Evolutionary conservation across 2,888 invertebrate species (phyloP).

Genomic region (Epinotia ramella): DNA sequence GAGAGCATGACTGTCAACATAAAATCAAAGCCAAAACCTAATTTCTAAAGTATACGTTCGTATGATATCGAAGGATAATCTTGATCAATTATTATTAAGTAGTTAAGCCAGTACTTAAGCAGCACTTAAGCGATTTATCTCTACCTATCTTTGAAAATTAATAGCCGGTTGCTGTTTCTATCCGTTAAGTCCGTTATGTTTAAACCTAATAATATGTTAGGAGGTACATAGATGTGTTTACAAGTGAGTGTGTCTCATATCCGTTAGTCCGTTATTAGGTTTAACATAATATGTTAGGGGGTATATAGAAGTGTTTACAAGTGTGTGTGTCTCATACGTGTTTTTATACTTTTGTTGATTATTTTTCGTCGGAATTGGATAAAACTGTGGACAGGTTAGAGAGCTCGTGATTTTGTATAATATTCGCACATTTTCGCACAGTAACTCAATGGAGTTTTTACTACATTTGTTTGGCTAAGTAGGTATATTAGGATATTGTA

Average conservation of each 20-base stretch:
- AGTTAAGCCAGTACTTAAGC: not conserved
- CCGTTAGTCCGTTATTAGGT: too few relatives aligned
- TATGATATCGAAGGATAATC: not conserved
- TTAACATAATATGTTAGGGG: too few relatives aligned
- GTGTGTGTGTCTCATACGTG: not conserved
- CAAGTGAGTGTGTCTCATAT: not conserved
- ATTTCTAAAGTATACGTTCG: not conserved
- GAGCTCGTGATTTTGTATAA: too few relatives aligned
- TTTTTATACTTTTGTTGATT: too few relatives aligned
- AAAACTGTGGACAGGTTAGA: too few relatives aligned
- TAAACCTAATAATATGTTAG: constrained; percentile 12
- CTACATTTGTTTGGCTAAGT: too few relatives aligned
- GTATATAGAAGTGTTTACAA: not conserved
- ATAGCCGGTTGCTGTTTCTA: constrained; percentile 4
- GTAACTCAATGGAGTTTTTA: too few relatives aligned
- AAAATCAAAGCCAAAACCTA: not conserved
- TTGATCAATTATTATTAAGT: constrained; percentile 23
- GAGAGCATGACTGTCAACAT: not conserved
- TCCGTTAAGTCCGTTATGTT: constrained; percentile 11
- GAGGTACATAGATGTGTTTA: not conserved
- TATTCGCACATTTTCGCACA: too few relatives aligned
- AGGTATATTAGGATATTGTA: too few relatives aligned
- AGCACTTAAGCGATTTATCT: constrained; percentile 7
- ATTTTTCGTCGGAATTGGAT: too few relatives aligned
- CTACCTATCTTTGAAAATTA: constrained; percentile 7